A percentile compares a stretch with the other conserved stretches of the same genome.
phyloP scores from a whole-genome alignment of 92 coral and sea anemone species.

The Bergia puertoricense region DNA sequence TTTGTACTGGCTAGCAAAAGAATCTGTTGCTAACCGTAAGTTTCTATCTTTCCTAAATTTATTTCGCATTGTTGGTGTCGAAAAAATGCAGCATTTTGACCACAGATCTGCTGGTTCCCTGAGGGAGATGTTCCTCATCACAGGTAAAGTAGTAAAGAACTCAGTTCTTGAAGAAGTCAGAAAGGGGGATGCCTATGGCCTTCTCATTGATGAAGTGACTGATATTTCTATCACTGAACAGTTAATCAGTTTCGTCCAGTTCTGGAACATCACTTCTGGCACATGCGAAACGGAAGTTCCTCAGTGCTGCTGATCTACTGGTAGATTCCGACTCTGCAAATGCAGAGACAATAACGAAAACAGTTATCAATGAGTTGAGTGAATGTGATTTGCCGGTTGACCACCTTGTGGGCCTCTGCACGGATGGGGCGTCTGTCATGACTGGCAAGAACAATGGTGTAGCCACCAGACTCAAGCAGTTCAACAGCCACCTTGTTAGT shows the following conservation, averaged over 20 bases:
- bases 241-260: constrained; percentile 39
- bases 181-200: constrained; percentile 38
- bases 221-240: constrained; percentile 49
- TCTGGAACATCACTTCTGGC: constrained; percentile 43
- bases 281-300: constrained; percentile 26
- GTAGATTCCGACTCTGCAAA: constrained; percentile 53
- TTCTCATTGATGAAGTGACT: constrained; percentile 50
- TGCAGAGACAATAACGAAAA: constrained; percentile 40
- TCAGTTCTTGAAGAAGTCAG: constrained; percentile 3
- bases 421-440: constrained; percentile 52
- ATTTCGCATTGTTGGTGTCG: constrained; percentile 39
- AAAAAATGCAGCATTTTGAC: constrained; percentile 50
- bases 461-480: constrained; percentile 32
- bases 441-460: constrained; percentile 55
- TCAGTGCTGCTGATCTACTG: constrained; percentile 32
- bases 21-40: constrained; percentile 42
- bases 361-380: constrained; percentile 15
- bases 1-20: constrained; percentile 50
- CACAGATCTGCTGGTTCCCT: constrained; percentile 47
- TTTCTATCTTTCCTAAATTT: constrained; percentile 39
- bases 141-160: constrained; percentile 39
- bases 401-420: constrained; percentile 39
- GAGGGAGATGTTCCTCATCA: constrained; percentile 41
- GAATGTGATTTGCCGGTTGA: constrained; percentile 32
- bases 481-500: constrained; percentile 38